phyloP scores from a whole-genome alignment of 2,113 vertebrate genomes.

The Limanda limanda region DNA sequence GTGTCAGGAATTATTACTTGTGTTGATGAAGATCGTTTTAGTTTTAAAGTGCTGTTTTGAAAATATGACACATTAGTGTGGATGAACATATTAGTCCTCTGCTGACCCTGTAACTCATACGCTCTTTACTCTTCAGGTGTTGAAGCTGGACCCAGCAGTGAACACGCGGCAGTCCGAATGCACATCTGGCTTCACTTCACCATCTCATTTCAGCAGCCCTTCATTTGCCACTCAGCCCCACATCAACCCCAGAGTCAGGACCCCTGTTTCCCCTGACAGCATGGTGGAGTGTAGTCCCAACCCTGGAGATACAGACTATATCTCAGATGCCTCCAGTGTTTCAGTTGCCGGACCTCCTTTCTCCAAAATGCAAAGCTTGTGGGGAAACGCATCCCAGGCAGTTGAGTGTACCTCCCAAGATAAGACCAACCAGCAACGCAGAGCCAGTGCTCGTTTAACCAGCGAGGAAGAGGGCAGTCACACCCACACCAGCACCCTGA shows the following conservation, averaged over 20 bases:
- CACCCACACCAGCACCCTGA: conserved; percentile 80
- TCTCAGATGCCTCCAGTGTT: conserved; percentile 83
- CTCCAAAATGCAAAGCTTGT: conserved; percentile 50
- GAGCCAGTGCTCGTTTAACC: conserved; percentile 61
- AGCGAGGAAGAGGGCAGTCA: conserved; percentile 84
- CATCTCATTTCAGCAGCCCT: conserved; percentile 73
- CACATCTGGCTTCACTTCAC: conserved; percentile 76
- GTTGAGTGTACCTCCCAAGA: conserved; percentile 60
- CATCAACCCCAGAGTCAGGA: conserved; percentile 57
- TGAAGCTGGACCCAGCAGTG: conserved; percentile 84
- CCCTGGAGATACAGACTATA: conserved; percentile 84
- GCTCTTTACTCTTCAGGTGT: conserved; percentile 77
- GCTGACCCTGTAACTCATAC: not conserved
- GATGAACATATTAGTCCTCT: too few species aligned
- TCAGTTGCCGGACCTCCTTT: conserved; percentile 71
- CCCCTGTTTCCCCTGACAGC: conserved; percentile 87
- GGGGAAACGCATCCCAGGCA: conserved; percentile 47
- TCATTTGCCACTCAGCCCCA: conserved; percentile 58
- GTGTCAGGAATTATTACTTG: too few species aligned
- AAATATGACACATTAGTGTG: too few species aligned
- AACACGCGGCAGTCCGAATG: conserved; percentile 84
- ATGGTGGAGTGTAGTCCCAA: conserved; percentile 79
- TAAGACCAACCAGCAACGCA: conserved; percentile 59
- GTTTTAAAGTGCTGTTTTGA: too few species aligned
- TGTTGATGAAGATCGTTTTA: too few species aligned